Evolutionary conservation across 2,888 invertebrate species (phyloP).

Genomic region (Torymus auratus): DNA sequence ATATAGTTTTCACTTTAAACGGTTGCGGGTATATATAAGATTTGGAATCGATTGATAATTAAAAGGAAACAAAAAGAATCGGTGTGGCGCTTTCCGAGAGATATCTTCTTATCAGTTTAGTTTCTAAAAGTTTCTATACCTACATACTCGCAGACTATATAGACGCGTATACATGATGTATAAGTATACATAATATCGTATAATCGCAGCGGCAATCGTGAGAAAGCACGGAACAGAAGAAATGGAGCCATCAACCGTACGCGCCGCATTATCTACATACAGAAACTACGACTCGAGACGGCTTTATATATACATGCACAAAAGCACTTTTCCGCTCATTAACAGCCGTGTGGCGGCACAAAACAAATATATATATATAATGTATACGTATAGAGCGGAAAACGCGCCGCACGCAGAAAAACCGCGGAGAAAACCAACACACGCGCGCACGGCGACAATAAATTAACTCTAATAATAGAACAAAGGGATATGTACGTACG

Average conservation of each 20-base stretch:
- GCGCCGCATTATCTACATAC: too few relatives aligned
- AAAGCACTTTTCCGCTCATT: background rate
- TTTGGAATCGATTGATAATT: too few relatives aligned
- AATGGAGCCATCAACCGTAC: background rate
- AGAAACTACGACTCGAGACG: too few relatives aligned
- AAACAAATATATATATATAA: slow-evolving; percentile 1
- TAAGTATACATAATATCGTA: too few relatives aligned
- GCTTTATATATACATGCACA: background rate
- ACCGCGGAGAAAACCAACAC: background rate
- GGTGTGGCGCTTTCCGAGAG: too few relatives aligned
- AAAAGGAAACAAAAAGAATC: too few relatives aligned
- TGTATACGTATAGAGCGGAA: background rate
- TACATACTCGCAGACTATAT: too few relatives aligned
- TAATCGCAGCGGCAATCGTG: slow-evolving; percentile 16
- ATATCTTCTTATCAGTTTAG: too few relatives aligned
- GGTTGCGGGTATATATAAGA: too few relatives aligned
- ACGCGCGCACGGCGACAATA: slow-evolving; percentile 1
- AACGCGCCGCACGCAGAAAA: slow-evolving; percentile 3
- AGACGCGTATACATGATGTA: too few relatives aligned
- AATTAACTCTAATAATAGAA: slow-evolving; percentile 46
- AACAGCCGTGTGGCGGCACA: background rate
- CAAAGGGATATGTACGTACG: slow-evolving; percentile 1
- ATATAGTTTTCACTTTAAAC: too few relatives aligned
- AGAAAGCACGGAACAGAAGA: background rate
- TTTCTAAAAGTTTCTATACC: too few relatives aligned